Conservation (phyloP, 2,888 invertebrate genomes). For the Drosophila algonquin region DNA sequence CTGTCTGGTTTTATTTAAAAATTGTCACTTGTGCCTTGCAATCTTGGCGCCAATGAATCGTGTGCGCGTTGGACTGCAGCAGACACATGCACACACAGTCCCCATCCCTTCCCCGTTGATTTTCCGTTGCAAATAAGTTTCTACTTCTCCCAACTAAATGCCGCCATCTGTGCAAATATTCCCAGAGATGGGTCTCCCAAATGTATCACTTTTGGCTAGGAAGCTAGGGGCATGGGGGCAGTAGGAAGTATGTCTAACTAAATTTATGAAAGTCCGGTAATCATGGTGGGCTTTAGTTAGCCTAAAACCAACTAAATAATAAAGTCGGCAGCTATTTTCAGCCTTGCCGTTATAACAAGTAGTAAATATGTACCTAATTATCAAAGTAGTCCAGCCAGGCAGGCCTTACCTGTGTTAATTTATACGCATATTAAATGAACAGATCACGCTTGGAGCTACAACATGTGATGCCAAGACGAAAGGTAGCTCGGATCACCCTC, state of each 20-base stretch:
- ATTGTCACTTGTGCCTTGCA: constrained; percentile 64
- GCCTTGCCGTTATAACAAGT: constrained; percentile 26
- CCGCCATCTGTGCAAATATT: constrained; percentile 67
- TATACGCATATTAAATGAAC: constrained; percentile 44
- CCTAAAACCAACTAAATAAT: constrained; percentile 20
- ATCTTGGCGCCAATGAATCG: constrained; percentile 73
- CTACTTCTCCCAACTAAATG: constrained; percentile 53
- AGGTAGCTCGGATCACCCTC: constrained; percentile 31
- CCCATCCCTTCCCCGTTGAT: constrained; percentile 58
- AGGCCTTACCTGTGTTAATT: constrained; percentile 8
- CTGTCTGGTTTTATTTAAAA: constrained; percentile 63
- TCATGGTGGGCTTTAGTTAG: not conserved
- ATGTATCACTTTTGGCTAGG: constrained; percentile 9
- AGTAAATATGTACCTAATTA: constrained; percentile 43
- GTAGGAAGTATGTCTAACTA: not conserved
- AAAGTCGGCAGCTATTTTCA: constrained; percentile 44
- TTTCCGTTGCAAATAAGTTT: constrained; percentile 57
- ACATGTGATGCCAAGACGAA: constrained; percentile 43
- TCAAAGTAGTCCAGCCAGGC: constrained; percentile 35
- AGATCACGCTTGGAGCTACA: constrained; percentile 46
- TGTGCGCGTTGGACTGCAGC: constrained; percentile 48
- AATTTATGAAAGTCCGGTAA: not conserved
- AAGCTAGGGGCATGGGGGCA: not conserved
- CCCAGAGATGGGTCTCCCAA: constrained; percentile 9
- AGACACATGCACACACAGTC: constrained; percentile 16